These are phyloP conservation scores for Eupithecia centaureata DNA, from an alignment of 2,888 invertebrate genomes.

Conservation along the genomic window DNA sequence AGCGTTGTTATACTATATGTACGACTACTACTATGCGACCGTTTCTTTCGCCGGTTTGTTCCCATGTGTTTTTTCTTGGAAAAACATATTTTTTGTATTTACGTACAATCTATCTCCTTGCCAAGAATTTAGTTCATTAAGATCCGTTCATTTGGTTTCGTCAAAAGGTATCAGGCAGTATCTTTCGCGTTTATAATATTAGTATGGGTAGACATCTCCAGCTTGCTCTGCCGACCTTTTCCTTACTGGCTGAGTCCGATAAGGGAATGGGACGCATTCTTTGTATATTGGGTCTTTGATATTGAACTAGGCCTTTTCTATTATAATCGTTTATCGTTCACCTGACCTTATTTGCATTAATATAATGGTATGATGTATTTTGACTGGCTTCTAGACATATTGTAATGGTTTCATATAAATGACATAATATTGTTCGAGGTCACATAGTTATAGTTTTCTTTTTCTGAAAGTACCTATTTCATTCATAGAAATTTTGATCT, in stretches of 20 bases:
- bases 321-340: neutral
- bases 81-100: neutral
- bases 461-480: too few relatives aligned
- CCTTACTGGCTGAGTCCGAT: conserved; percentile 18
- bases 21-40: too few relatives aligned
- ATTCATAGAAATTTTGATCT: neutral
- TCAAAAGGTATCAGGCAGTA: neutral
- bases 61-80: neutral
- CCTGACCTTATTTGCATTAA: neutral
- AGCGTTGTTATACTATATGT: neutral
- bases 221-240: neutral
- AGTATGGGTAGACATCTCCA: neutral
- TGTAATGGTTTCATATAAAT: neutral
- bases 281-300: conserved; percentile 21
- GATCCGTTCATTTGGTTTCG: neutral
- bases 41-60: neutral
- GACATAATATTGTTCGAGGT: neutral
- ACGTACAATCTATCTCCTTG: neutral
- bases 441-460: too few relatives aligned
- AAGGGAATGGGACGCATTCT: conserved; percentile 20
- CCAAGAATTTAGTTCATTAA: neutral
- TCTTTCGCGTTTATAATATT: neutral
- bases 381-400: neutral
- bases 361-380: neutral
- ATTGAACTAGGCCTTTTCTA: conserved; percentile 5